A percentile compares a stretch with the other conserved stretches of the same genome.
phyloP scores from a whole-genome alignment of 2,888 invertebrate genomes.

The Notodonta dromedarius region DNA sequence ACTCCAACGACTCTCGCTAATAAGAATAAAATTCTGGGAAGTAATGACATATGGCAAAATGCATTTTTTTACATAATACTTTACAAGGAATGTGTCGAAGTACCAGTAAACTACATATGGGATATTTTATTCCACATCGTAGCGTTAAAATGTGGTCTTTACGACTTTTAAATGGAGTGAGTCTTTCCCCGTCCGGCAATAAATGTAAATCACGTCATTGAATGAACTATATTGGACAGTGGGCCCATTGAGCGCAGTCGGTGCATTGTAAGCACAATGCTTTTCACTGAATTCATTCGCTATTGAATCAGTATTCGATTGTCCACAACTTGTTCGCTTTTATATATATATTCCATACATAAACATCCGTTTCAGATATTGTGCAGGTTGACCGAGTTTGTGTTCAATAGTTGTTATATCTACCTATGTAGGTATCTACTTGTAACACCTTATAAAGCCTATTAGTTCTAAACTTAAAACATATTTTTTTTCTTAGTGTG shows the following conservation, averaged over 20 bases:
- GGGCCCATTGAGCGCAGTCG: slow-evolving; percentile 64
- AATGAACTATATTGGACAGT: slow-evolving; percentile 65
- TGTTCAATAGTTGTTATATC: too few relatives aligned
- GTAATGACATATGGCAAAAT: too few relatives aligned
- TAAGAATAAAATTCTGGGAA: too few relatives aligned
- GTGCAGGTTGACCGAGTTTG: slow-evolving; percentile 11
- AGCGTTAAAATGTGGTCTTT: slow-evolving; percentile 32
- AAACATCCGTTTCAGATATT: slow-evolving; percentile 35
- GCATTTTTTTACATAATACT: too few relatives aligned
- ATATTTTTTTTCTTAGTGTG: too few relatives aligned
- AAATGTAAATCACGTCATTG: slow-evolving; percentile 77
- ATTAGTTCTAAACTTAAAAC: too few relatives aligned
- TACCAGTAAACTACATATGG: background rate
- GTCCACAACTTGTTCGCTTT: slow-evolving; percentile 60
- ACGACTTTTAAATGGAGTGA: slow-evolving; percentile 57
- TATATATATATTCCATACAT: slow-evolving; percentile 52
- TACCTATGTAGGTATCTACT: too few relatives aligned
- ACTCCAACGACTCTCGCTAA: too few relatives aligned
- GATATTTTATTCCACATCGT: slow-evolving; percentile 18
- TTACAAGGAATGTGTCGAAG: too few relatives aligned
- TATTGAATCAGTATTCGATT: slow-evolving; percentile 73
- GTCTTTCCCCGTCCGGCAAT: slow-evolving; percentile 57
- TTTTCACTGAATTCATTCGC: slow-evolving; percentile 63
- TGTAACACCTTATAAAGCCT: too few relatives aligned
- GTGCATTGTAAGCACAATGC: slow-evolving; percentile 72